These are phyloP conservation scores for Calycopis cecrops DNA, from an alignment of 1,140 invertebrate genomes.

Conservation along the genomic window DNA sequence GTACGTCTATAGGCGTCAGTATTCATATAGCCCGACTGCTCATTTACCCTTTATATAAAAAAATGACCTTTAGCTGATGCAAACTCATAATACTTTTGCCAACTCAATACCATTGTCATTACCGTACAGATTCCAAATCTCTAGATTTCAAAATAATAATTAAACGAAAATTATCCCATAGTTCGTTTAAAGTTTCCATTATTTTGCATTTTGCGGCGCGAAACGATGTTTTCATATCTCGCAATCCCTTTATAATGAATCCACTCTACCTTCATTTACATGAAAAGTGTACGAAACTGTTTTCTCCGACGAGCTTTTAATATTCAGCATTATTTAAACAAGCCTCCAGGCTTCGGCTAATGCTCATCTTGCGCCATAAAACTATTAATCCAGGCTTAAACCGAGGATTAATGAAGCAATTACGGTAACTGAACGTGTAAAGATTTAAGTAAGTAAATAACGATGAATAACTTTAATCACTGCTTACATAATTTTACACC, in stretches of 20 bases:
- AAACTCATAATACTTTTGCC: too few relatives aligned
- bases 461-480: too few relatives aligned
- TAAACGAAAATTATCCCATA: constrained; percentile 10
- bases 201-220: constrained; percentile 24
- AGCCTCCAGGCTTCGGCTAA: constrained; percentile 36
- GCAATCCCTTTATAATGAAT: constrained; percentile 53
- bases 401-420: not conserved
- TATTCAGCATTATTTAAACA: constrained; percentile 48
- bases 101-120: too few relatives aligned
- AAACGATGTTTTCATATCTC: constrained; percentile 41
- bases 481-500: too few relatives aligned
- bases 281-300: constrained; percentile 51
- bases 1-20: too few relatives aligned
- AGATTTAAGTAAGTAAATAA: too few relatives aligned
- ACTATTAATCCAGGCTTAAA: constrained; percentile 8
- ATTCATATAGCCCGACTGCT: too few relatives aligned
- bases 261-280: constrained; percentile 54
- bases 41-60: too few relatives aligned
- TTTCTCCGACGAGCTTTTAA: constrained; percentile 56
- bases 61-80: too few relatives aligned
- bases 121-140: too few relatives aligned
- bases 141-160: not conserved
- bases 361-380: constrained; percentile 35
- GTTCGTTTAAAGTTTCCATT: constrained; percentile 19
- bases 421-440: too few relatives aligned